phyloP scores from a whole-genome alignment of 2,797 vertebrate genomes.

The Nyctibius grandis region DNA sequence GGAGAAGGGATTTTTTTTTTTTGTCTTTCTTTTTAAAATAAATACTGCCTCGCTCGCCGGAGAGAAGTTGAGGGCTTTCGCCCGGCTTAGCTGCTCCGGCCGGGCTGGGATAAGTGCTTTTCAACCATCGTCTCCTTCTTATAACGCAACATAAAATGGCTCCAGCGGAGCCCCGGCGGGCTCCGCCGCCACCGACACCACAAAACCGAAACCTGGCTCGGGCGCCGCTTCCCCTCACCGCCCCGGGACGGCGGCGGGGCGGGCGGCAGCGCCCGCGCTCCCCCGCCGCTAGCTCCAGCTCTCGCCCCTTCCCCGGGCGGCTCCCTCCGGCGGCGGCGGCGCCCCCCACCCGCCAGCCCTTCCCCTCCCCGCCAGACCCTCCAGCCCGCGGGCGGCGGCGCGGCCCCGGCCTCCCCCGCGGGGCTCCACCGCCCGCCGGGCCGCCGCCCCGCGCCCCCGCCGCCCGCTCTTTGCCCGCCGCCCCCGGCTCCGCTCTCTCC shows the following conservation, averaged over 20 bases:
- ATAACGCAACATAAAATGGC: conserved; percentile 61
- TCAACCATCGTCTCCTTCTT: conserved; percentile 65
- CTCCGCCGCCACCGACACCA: not conserved
- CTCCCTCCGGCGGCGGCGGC: not conserved
- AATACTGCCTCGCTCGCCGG: conserved; percentile 60
- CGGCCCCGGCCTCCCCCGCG: not conserved
- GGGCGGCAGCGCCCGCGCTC: not conserved
- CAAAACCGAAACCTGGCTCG: not conserved
- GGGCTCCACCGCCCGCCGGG: not conserved
- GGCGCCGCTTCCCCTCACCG: not conserved
- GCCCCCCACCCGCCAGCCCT: not conserved
- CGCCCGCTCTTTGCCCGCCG: not conserved
- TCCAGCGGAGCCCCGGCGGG: conserved; percentile 32
- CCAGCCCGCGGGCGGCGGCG: not conserved
- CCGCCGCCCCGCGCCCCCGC: not conserved
- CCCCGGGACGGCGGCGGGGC: not conserved
- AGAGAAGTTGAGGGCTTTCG: conserved; percentile 26
- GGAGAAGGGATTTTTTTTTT: not conserved
- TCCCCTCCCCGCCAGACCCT: not conserved
- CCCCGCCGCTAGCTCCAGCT: not conserved
- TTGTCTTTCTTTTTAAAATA: not conserved
- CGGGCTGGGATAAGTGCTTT: conserved; percentile 71
- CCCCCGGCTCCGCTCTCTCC: not conserved
- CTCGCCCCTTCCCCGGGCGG: not conserved
- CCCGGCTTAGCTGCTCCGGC: conserved; percentile 54